Base-by-base conservation (phyloP, 2,888 invertebrate species). In the Criorhina ranunculi region DNA sequence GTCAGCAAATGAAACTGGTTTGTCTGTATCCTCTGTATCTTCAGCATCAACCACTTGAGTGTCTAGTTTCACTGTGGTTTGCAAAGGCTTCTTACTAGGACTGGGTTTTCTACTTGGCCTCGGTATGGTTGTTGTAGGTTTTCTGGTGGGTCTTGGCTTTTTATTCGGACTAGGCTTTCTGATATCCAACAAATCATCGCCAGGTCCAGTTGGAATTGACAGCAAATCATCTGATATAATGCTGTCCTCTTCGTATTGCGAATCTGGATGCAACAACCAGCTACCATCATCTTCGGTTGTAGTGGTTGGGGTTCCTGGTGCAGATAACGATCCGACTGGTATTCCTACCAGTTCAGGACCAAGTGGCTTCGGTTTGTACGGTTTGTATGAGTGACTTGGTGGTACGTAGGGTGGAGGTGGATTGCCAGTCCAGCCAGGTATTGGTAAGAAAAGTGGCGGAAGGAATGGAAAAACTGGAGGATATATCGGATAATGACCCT, bases 391-490 rank as follows among this genome's bases (percentile, higher is more conserved):
- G 5, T n/a, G 4, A 12, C 8, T 15, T 11, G 53, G 55, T 17
- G 62, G 62, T 1, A 49, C 1, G 8, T 46, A 62, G n/a, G 82
- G 72, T 8, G 53, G 73, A 9, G 73, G 64, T 35, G 78, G 69
- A 9, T 69, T 55, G 9, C 69, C 79, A 19, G 79, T 49, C 72
- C 73, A 83, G 2, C 83, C 78, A 0, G 60, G 35, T 2, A 57
- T 11, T 19, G 73, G 78, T 40, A 73, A 2, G 0, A 83, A 24
- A 1, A 83, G 24, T 0, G 73, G 69, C 6, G 35, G 31, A 29
- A 37, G n/a, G n/a, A 62, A 24, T 17, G 46, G 33, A n/a, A 40
- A 7, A 15, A 8, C 9, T 17, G 40, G 57, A 0, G 12, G 12
- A 15, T 42, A 64, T n/a, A 42, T n/a, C 6, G 40, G 15, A 8